Evolutionary conservation across 2,888 invertebrate species (phyloP), one percentile per base, ranked within the genome.

Genomic region (Allophyes oxyacanthae): DNA sequence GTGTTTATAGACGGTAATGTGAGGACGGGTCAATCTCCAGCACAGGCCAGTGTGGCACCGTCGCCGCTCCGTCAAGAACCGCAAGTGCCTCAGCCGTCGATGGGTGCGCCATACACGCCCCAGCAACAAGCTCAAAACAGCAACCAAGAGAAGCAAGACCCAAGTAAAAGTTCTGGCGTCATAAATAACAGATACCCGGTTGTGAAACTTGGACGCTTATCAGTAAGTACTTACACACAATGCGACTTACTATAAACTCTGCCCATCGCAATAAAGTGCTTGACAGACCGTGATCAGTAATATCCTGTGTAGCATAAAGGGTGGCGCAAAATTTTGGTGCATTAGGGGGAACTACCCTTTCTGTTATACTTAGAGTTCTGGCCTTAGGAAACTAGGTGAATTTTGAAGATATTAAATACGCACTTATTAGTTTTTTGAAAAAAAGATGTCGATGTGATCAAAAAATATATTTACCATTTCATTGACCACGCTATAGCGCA

Each of bases 1-100:
- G 30, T 43, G 66, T 43, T 81, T 82, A 41, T 71, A 90, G 91
- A 85, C 81, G 92, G 92, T 57, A 93, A 92, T 81, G 92, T 89
- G 55, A 83, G 92, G 77, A 89, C 91, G 71, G 95, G 95, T 9
- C 95, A 95, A 65, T 95, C 96, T 37, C 95, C 95, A 57, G 95
- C 95, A 15, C 95, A 95, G 87, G 95, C 95, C 14, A 95, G 95
- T 73, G 95, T 95, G 54, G 95, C 95, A 33, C 95, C 95, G 15
- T 94, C 94, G 37, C 94, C 95, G 9, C 80, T 94, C 50, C 91
- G 94, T 33, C 90, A 89, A 63, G 94, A 94, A 81, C 94, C 94
- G 2, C 93, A 92, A 83, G 94, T 93, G 85, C 94, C 94, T 79
- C 91, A 90, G 68, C 90, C 94, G 32, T 90, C 91, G 2, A 94